These are phyloP conservation scores for Drosophila koepferae DNA, from an alignment of 2,888 invertebrate species.

Conservation along the genomic window DNA sequence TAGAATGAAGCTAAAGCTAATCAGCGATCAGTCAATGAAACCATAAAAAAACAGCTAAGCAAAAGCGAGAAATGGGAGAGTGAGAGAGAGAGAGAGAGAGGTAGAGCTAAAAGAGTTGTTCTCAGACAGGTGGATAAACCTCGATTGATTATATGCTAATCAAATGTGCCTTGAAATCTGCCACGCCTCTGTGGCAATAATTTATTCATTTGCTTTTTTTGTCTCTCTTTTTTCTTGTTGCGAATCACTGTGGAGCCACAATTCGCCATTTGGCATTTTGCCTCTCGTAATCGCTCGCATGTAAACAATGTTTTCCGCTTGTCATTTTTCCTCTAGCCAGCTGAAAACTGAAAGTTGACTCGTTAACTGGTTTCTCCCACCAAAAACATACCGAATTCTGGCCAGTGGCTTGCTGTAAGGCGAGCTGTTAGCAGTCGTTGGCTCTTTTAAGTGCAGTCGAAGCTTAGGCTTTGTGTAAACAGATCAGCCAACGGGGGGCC, in stretches of 20 bases:
- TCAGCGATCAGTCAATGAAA: slow-evolving; percentile 37
- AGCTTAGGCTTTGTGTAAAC: slow-evolving; percentile 60
- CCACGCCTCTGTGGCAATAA: slow-evolving; percentile 54
- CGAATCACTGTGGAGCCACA: slow-evolving; percentile 37
- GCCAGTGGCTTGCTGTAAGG: slow-evolving; percentile 43
- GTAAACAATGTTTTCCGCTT: slow-evolving; percentile 60
- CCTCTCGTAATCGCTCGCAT: slow-evolving; percentile 21
- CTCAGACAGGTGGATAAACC: slow-evolving; percentile 36
- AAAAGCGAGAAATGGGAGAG: neutral
- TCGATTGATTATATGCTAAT: slow-evolving; percentile 42
- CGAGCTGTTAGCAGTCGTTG: slow-evolving; percentile 21
- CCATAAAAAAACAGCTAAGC: slow-evolving; percentile 24
- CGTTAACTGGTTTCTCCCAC: slow-evolving; percentile 55
- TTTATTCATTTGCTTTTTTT: slow-evolving; percentile 51
- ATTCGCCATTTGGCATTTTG: slow-evolving; percentile 25
- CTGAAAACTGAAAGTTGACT: slow-evolving; percentile 71
- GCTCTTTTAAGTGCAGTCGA: slow-evolving; percentile 38
- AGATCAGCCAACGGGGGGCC: slow-evolving; percentile 45
- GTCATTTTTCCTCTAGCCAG: slow-evolving; percentile 47
- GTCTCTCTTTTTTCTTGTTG: neutral
- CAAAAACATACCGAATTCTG: slow-evolving; percentile 14
- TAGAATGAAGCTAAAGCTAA: slow-evolving; percentile 14
- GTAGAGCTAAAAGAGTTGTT: slow-evolving; percentile 7
- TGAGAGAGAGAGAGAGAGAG: neutral
- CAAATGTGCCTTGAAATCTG: slow-evolving; percentile 23